Conservation (phyloP, 2,888 invertebrate species). For the Drosophila picticornis region DNA sequence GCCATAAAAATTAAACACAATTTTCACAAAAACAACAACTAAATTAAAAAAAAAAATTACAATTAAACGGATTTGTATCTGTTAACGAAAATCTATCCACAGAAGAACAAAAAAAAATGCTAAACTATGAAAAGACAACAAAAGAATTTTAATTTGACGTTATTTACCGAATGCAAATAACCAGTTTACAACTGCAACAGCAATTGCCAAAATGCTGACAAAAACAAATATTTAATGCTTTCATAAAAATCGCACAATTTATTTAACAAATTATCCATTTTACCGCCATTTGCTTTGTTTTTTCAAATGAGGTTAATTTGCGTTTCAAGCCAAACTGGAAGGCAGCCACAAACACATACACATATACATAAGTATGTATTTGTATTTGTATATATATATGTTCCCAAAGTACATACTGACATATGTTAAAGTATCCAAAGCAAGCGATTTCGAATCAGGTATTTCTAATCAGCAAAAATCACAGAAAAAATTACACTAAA, state of each 20-base stretch:
- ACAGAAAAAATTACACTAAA: not conserved
- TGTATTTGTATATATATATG: not conserved
- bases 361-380: not conserved
- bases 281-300: conserved; percentile 78
- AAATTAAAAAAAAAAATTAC: conserved; percentile 53
- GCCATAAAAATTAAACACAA: conserved; percentile 16
- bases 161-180: conserved; percentile 75
- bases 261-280: conserved; percentile 84
- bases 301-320: conserved; percentile 85
- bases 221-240: conserved; percentile 50
- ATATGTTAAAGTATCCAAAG: not conserved
- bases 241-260: conserved; percentile 78
- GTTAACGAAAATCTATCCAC: conserved; percentile 43
- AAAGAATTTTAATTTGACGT: conserved; percentile 64
- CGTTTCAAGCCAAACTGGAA: conserved; percentile 69
- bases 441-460: not conserved
- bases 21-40: not conserved
- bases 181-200: conserved; percentile 50
- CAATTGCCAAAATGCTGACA: conserved; percentile 20
- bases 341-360: conserved; percentile 6
- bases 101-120: conserved; percentile 27
- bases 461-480: not conserved
- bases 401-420: not conserved
- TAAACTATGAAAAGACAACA: conserved; percentile 49
- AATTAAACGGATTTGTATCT: conserved; percentile 77